Base-by-base conservation (phyloP, 2,888 invertebrate species). In the Kuschelorhynchus macadamiae region DNA sequence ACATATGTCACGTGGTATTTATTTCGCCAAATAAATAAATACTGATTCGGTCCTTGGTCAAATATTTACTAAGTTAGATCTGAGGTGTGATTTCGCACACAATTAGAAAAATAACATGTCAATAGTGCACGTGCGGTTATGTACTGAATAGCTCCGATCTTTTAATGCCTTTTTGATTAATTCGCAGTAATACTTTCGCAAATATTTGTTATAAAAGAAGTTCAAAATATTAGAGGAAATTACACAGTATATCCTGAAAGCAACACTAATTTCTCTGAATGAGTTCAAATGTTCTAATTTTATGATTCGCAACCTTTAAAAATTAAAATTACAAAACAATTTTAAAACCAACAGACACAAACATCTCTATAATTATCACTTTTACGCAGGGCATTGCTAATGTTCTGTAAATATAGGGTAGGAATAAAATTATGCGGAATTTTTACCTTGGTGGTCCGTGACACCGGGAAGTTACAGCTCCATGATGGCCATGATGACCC, bases 401-500 rank as follows among this genome's bases (percentile, higher is more conserved):
- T 55, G 41, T 42, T 55, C 16, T 36, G 41, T n/a, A 55, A 55
- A 14, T 41, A 55, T 55, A 55, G 42, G 41, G 41, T 30, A 14
- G 12, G 0, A 21, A n/a, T n/a, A n/a, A n/a, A n/a, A n/a, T n/a
- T n/a, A n/a, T n/a, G n/a, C n/a, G n/a, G n/a, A n/a, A 25, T 42
- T 30, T 25, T 75, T 81, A 81, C 79, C 83, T 81, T 75, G 81
- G 81, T 63, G 82, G 83, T 77, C 82, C 82, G 64, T 84, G 83
- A 68, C 83, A 84, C 41, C 84, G 79, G 46, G 82, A 79, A 9
- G 82, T 77, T 12, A 81, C 80, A 1, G 78, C 74, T 52, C 79
- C 82, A 56, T 83, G 83, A 67, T 82, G 82, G 4, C 80, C 81
- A 63, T 82, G 82, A 71, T 82, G 82, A 36, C 76, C 81, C 76